Conservation (phyloP, 2,797 vertebrate species). For the Sarcoramphus papa region DNA sequence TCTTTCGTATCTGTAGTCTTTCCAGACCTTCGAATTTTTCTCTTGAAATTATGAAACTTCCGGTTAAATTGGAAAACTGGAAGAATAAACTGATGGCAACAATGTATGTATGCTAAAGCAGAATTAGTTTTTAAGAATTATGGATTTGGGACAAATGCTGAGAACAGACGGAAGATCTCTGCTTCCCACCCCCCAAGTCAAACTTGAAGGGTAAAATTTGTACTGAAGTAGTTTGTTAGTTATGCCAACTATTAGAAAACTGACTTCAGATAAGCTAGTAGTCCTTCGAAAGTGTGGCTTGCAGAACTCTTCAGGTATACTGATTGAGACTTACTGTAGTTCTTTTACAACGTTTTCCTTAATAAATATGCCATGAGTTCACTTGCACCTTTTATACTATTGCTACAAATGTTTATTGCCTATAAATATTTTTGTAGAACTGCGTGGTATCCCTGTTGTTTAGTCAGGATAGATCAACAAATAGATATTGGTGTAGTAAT, state of each 20-base stretch:
- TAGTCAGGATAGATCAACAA: not conserved
- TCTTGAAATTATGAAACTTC: not conserved
- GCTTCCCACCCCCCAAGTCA: not conserved
- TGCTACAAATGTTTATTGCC: not conserved
- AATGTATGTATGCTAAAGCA: not conserved
- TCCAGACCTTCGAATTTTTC: not conserved
- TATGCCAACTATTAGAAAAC: not conserved
- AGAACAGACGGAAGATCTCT: not conserved
- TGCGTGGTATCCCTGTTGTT: not conserved
- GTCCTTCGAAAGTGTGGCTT: not conserved
- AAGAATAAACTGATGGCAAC: not conserved
- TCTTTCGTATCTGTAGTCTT: not conserved
- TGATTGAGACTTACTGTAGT: not conserved
- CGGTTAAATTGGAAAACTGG: not conserved
- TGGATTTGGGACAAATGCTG: not conserved
- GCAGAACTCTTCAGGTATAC: not conserved
- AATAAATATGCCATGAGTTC: not conserved
- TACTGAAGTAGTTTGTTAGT: not conserved
- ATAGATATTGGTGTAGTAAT: not conserved
- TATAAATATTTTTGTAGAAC: not conserved
- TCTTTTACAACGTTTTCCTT: not conserved
- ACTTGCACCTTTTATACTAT: not conserved
- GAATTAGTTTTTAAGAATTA: not conserved
- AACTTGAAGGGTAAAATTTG: not conserved
- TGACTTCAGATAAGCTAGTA: not conserved